phyloP scores from a whole-genome alignment of 1,140 invertebrate genomes.

The Calycopis cecrops region DNA sequence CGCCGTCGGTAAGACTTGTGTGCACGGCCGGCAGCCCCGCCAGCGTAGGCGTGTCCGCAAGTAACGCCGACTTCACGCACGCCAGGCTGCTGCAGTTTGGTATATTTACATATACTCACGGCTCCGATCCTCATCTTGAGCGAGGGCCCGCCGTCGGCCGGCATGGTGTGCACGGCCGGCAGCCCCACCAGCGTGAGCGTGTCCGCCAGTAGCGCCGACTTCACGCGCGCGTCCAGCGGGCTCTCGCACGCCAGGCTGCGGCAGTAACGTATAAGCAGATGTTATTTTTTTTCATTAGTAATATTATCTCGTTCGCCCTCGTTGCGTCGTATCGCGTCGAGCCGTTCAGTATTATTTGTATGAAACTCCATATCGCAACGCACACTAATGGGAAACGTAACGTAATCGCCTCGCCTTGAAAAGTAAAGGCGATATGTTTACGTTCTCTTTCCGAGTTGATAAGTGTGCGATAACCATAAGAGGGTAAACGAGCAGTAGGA shows the following conservation, averaged over 20 bases:
- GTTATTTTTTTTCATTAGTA: not conserved
- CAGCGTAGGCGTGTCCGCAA: slow-evolving; percentile 92
- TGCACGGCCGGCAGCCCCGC: slow-evolving; percentile 89
- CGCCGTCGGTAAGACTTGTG: slow-evolving; percentile 70
- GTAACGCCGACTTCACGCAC: slow-evolving; percentile 78
- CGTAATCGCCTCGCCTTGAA: too few relatives aligned
- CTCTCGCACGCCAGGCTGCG: slow-evolving; percentile 89
- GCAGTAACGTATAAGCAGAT: not conserved
- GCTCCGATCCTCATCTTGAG: slow-evolving; percentile 65
- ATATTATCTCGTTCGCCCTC: not conserved
- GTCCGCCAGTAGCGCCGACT: slow-evolving; percentile 93
- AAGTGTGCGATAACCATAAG: too few relatives aligned
- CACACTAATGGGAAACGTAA: too few relatives aligned
- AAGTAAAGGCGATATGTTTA: too few relatives aligned
- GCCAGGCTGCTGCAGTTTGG: not conserved
- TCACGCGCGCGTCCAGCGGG: slow-evolving; percentile 92
- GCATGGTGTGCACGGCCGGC: slow-evolving; percentile 81
- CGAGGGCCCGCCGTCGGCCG: slow-evolving; percentile 56
- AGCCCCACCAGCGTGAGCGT: slow-evolving; percentile 92
- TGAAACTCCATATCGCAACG: too few relatives aligned
- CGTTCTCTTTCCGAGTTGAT: too few relatives aligned
- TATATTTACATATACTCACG: slow-evolving; percentile 36
- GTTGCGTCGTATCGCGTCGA: too few relatives aligned
- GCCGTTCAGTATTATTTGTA: too few relatives aligned
- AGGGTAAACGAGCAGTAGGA: too few relatives aligned